Evolutionary conservation across 2,888 invertebrate genomes (phyloP).

Genomic region (Holacanthella duospinosa): DNA sequence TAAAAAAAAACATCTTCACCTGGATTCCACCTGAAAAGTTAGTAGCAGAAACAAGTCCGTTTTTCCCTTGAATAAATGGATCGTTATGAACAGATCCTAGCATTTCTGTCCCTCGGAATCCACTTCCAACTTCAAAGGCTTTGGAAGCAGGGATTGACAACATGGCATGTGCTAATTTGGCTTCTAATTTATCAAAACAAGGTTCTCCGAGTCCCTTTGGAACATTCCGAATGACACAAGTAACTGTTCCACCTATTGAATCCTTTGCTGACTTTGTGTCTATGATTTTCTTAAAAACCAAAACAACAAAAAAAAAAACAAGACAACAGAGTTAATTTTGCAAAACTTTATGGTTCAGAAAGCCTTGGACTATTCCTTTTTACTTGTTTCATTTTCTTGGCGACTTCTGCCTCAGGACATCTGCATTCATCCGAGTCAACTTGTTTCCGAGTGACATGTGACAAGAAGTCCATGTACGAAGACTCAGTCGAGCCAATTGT

Average conservation of each 20-base stretch:
- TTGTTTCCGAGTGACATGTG: neutral
- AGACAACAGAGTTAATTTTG: too few species aligned
- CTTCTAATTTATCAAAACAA: constrained; percentile 8
- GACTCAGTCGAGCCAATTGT: neutral
- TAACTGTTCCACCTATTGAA: constrained; percentile 4
- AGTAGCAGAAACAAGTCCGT: neutral
- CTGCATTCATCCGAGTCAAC: neutral
- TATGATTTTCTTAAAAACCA: neutral
- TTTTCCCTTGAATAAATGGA: neutral
- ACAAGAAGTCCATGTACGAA: neutral
- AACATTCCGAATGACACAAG: constrained; percentile 3
- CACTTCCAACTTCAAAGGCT: constrained; percentile 5
- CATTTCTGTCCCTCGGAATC: neutral
- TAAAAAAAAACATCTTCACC: neutral
- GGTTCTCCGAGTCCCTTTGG: constrained; percentile 6
- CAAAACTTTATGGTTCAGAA: too few species aligned
- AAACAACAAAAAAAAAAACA: neutral
- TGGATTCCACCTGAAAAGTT: neutral
- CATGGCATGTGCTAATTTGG: constrained; percentile 5
- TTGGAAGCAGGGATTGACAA: constrained; percentile 5
- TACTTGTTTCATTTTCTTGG: neutral
- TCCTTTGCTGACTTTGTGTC: neutral
- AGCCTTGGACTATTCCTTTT: too few species aligned
- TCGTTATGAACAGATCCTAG: constrained; percentile 3
- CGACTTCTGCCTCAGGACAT: neutral